phyloP scores from a whole-genome alignment of 2,888 invertebrate species.

The Automeris io region DNA sequence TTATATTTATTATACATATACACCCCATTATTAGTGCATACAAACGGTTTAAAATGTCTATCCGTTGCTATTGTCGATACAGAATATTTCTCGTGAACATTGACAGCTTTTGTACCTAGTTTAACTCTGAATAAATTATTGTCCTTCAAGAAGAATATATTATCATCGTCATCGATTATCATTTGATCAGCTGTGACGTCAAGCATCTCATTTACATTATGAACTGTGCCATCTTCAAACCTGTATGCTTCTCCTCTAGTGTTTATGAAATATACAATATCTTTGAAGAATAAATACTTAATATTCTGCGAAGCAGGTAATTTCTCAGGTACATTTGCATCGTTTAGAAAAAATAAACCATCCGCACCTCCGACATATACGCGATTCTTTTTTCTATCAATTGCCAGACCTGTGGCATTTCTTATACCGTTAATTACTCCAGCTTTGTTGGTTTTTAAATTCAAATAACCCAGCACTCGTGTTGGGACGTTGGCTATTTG shows the following conservation, averaged over 20 bases:
- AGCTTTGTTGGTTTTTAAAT: slow-evolving; percentile 32
- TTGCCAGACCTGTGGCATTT: slow-evolving; percentile 53
- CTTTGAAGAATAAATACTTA: slow-evolving; percentile 43
- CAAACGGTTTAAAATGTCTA: slow-evolving; percentile 35
- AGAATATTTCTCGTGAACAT: slow-evolving; percentile 40
- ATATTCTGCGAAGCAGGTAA: slow-evolving; percentile 50
- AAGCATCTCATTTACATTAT: slow-evolving; percentile 36
- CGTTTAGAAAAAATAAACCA: slow-evolving; percentile 49
- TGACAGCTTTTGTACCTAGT: slow-evolving; percentile 45
- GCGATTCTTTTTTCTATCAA: slow-evolving; percentile 46
- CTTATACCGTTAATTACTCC: slow-evolving; percentile 46
- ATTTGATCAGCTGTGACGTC: slow-evolving; percentile 41
- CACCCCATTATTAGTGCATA: slow-evolving; percentile 43
- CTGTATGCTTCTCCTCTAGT: slow-evolving; percentile 38
- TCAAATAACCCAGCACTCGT: slow-evolving; percentile 40
- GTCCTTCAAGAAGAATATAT: slow-evolving; percentile 46
- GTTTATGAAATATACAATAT: slow-evolving; percentile 47
- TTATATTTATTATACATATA: slow-evolving; percentile 61
- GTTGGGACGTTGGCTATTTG: slow-evolving; percentile 34
- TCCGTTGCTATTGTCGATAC: slow-evolving; percentile 42
- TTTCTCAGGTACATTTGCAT: slow-evolving; percentile 40
- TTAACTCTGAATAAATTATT: slow-evolving; percentile 44
- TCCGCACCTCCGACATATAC: slow-evolving; percentile 54
- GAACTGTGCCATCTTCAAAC: slow-evolving; percentile 45
- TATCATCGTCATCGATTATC: slow-evolving; percentile 50